Base-by-base conservation (phyloP, 2,888 invertebrate genomes). In the Congeria kusceri region DNA sequence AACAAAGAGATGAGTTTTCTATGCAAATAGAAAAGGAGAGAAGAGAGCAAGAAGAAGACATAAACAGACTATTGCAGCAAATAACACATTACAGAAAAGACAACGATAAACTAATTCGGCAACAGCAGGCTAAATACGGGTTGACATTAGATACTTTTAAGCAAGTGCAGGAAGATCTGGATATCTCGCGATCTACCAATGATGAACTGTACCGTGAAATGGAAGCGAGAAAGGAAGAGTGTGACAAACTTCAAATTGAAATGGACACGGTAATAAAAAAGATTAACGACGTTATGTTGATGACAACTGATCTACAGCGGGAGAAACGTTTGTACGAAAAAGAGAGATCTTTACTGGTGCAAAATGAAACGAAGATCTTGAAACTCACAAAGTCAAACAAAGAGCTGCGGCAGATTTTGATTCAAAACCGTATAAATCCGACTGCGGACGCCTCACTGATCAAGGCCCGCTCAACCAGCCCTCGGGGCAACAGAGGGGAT, bases 61-160 rank as follows among this genome's bases (percentile, higher is more conserved):
- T 63, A 18, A 27, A 47, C 9, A 72, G 72, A 28, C 65, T 82
- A 9, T 57, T 61, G n/a, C 76, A 77, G 5, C 78, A 66, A 44
- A 82, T 82, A 29, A 47, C 29, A 18, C 68, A 64, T 44, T 73
- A 65, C 28, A 68, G 53, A 23, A 76, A 53, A 61, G 82, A 82
- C 25, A 82, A 78, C 44, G 78, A 75, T 18, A 82, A 82, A 49
- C 32, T 82, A 3, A 9, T 76, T n/a, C 49, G 70, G 23, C 74
- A 82, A n/a, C 82, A 82, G 58, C 70, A 28, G 25, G 23, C 64
- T 5, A 78, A 82, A 63, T 82, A 69, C 69, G 82, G 82, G 32
- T 56, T 75, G n/a, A 70, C 69, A 7, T 57, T 82, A 13, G 82
- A 82, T 59, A 63, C 66, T 11, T 66, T 82, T 61, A 69, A 76